These are phyloP conservation scores for Steinernema khuongi DNA, from an alignment of 1,140 invertebrate genomes.

Conservation along the genomic window DNA sequence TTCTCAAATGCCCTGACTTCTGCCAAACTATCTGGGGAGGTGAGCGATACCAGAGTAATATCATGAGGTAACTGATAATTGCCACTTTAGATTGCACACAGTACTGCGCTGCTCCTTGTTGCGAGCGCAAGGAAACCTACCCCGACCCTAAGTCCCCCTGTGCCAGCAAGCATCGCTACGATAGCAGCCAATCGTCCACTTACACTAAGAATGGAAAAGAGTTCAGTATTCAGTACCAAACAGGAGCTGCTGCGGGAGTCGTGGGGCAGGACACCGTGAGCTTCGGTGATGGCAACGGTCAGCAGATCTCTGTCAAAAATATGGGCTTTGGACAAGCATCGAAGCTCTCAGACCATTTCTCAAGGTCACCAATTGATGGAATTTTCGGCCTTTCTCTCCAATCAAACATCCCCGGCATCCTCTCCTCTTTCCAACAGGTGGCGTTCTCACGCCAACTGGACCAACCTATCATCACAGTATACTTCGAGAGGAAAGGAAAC, in stretches of 20 bases:
- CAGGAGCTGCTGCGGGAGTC: constrained; percentile 40
- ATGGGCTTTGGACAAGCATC: constrained; percentile 38
- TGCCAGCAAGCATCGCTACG: too few relatives aligned
- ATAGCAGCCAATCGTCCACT: constrained; percentile 35
- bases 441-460: constrained; percentile 21
- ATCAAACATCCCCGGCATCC: constrained; percentile 25
- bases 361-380: constrained; percentile 35
- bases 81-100: too few relatives aligned
- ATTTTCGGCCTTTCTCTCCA: constrained; percentile 36
- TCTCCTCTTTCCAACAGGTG: constrained; percentile 16
- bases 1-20: too few relatives aligned
- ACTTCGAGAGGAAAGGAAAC: constrained; percentile 31
- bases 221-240: constrained; percentile 42
- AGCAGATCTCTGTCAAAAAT: constrained; percentile 34
- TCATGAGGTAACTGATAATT: too few relatives aligned
- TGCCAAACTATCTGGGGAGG: too few relatives aligned
- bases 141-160: too few relatives aligned
- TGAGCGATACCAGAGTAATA: too few relatives aligned
- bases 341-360: constrained; percentile 35
- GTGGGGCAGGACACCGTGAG: constrained; percentile 31
- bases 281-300: constrained; percentile 29
- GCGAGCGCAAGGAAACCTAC: too few relatives aligned
- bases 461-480: constrained; percentile 34
- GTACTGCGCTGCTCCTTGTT: too few relatives aligned
- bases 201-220: constrained; percentile 36